Evolutionary conservation across 2,797 vertebrate species (phyloP), one percentile per base, ranked within the genome.

Genomic region (Coregonus sp.): DNA sequence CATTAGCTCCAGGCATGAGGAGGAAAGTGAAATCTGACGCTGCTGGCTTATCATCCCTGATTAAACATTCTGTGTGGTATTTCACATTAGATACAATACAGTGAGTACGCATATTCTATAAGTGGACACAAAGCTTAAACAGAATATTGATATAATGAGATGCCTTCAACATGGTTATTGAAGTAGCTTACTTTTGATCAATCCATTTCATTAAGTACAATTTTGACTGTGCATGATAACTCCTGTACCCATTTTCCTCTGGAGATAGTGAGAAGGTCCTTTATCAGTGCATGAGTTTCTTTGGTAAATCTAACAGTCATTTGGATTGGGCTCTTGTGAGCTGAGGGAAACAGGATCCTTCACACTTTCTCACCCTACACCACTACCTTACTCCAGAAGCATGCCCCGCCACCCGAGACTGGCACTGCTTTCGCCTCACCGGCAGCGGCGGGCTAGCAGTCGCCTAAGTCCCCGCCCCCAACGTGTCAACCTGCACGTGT

Each of bases 401-500:
- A 74, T 74, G 66, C 63, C 75, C 51, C 67, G 35, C 71, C 33
- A 31, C 63, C 76, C 40, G 2, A 12, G 29, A 47, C n/a, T 63
- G 77, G 59, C 70, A 50, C 52, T 25, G 40, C 47, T 40, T 47
- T 80, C 16, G 67, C 59, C 72, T 50, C 59, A 47, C 66, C 70
- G 72, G 31, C 63, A 63, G 25, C 61, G 35, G 4, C 47, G 18
- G 37, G 25, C 18, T 40, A 59, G 35, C 16, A 35, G 25, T 40
- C 54, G 6, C 25, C 40, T 37, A 65, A 76, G 83, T 78, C 78
- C 81, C 61, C 80, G 81, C 63, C 86, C 84, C 80, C 50, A 4
- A 40, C 56, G 65, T 25, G 73, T 79, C 68, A 84, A 82, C 68
- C 75, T 77, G 15, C 67, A 51, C 14, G 81, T 87, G 77, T 50